These are phyloP conservation scores for Esox lucius DNA, from an alignment of 2,797 vertebrate species.

Conservation along the genomic window DNA sequence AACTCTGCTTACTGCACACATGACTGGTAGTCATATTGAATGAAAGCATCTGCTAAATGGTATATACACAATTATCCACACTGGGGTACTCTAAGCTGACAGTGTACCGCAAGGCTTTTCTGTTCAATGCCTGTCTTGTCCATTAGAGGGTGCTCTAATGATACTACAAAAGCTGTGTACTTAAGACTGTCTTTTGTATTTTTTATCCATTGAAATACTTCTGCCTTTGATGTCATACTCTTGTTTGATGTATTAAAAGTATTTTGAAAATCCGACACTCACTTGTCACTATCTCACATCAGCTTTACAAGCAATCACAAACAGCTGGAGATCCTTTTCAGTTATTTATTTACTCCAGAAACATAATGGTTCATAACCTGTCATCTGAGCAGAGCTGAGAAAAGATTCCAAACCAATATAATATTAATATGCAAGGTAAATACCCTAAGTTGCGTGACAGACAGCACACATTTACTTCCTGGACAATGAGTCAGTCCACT, in stretches of 20 bases:
- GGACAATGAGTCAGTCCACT: constrained; percentile 54
- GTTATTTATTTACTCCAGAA: constrained; percentile 68
- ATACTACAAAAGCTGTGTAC: constrained; percentile 19
- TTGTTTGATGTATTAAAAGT: constrained; percentile 74
- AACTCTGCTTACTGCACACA: constrained; percentile 17
- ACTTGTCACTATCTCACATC: background rate
- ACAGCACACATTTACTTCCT: constrained; percentile 32
- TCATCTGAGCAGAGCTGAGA: constrained; percentile 47
- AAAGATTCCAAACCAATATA: constrained; percentile 57
- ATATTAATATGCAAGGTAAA: constrained; percentile 50
- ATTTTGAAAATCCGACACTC: constrained; percentile 41
- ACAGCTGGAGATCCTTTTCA: constrained; percentile 33
- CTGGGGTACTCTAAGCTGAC: constrained; percentile 24
- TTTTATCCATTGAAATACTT: constrained; percentile 44
- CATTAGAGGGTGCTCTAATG: constrained; percentile 61
- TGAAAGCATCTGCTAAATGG: too few relatives aligned
- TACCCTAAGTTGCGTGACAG: constrained; percentile 36
- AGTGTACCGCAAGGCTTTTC: constrained; percentile 31
- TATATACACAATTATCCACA: too few relatives aligned
- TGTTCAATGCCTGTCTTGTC: constrained; percentile 27
- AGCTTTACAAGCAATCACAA: background rate
- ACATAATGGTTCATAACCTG: constrained; percentile 50
- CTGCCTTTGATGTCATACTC: constrained; percentile 61
- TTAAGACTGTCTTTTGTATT: constrained; percentile 46
- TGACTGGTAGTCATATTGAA: too few relatives aligned